These are phyloP conservation scores for Hyles lineata DNA, from an alignment of 2,888 invertebrate genomes.

Conservation along the genomic window DNA sequence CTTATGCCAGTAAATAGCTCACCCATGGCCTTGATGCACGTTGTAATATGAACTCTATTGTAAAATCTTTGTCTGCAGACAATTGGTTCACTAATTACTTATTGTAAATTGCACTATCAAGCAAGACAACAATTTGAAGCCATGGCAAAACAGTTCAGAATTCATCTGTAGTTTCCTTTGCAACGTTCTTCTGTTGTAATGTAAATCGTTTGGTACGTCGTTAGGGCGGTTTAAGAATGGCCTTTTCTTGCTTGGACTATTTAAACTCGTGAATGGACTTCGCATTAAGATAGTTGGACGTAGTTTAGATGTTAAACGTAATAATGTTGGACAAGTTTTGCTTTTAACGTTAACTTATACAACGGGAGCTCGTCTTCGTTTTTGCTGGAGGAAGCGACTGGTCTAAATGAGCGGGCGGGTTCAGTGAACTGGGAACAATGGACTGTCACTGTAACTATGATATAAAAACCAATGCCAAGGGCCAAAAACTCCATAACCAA, in stretches of 20 bases:
- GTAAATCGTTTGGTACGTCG: background rate
- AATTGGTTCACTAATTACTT: no score
- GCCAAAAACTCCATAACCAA: no score
- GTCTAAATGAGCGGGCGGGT: background rate
- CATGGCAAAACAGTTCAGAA: background rate
- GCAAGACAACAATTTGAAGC: no score
- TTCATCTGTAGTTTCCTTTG: background rate
- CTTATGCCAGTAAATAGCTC: no score
- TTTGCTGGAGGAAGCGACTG: background rate
- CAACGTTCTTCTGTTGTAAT: background rate
- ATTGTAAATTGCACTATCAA: no score
- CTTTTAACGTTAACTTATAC: background rate
- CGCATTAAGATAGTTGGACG: background rate
- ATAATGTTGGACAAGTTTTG: background rate
- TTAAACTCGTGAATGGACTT: background rate
- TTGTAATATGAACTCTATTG: no score
- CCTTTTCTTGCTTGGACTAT: background rate
- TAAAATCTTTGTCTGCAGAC: no score
- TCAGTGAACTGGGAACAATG: background rate
- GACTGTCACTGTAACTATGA: background rate
- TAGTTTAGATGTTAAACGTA: slow-evolving; percentile 5
- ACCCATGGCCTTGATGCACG: no score
- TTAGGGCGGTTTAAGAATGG: background rate
- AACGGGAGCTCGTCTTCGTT: background rate
- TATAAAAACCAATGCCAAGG: no score